Base-by-base conservation (phyloP, 2,113 vertebrate species). In the Rhabdomys dilectus region DNA sequence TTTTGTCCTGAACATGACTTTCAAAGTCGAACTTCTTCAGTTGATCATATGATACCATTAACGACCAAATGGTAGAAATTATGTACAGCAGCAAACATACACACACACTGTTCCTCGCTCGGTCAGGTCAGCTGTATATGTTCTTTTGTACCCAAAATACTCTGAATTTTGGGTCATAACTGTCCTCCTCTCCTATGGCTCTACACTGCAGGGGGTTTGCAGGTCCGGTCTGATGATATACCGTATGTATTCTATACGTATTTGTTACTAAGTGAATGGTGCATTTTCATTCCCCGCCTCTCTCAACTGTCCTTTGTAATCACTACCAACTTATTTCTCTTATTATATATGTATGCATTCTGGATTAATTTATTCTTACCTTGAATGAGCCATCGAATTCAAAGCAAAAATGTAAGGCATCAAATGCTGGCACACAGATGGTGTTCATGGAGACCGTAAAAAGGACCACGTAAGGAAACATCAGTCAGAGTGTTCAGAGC, bases 401-500 rank as follows among this genome's bases (percentile, higher is more conserved):
- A 77, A 86, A 88, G 88, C 39, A 91, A 92, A 91, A 80, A 77
- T 68, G n/a, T 51, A 88, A 93, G 85, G n/a, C 70, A 24, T 89
- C 29, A 36, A 88, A 42, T 81, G 58, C 66, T 91, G 9, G 42
- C 51, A 58, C 58, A 86, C 1, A 24, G 86, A 26, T 80, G 80
- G 62, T 51, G 91, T 84, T 39, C 34, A 53, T 0, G 73, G 51
- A 91, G 56, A 66, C 34, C 45, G 11, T 29, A 31, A 42, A 76
- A 72, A 89, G 78, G 66, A 73, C 73, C 26, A 56, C 22, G 16
- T 39, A 60, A 78, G 16, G 36, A 56, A 78, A 75, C 24, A 29
- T 60, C 56, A 53, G 3, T 58, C 22, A 66, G 62, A 42, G 26
- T 16, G 39, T 17, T 68, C 39, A 60, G 7, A 24, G 39, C 13